Percentiles rank a stretch among this genome's conserved stretches.
phyloP scores from a whole-genome alignment of 64 coral and sea anemone genomes.

The Dendronephthya gigantea region DNA sequence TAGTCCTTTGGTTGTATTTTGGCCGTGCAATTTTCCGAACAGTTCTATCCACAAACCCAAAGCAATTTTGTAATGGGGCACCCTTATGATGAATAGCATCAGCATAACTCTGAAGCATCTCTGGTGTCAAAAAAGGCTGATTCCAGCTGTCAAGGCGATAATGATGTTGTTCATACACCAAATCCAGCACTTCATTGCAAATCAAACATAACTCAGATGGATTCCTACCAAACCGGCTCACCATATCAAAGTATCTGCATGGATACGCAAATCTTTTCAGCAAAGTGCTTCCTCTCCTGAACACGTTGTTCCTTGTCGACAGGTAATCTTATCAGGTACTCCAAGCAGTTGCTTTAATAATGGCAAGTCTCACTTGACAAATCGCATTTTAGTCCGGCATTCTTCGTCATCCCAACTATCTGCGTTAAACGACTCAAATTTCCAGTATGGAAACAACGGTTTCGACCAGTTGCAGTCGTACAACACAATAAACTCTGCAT shows the following conservation, averaged over 20 bases:
- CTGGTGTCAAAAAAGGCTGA: neutral
- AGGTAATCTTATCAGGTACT: neutral
- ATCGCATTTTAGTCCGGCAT: neutral
- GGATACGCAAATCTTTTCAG: neutral
- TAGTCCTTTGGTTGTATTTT: too few species aligned
- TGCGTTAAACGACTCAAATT: neutral
- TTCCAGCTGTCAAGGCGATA: neutral
- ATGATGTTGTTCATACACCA: neutral
- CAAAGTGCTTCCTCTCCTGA: neutral
- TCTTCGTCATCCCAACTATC: neutral
- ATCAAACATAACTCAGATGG: neutral
- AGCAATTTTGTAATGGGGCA: too few species aligned
- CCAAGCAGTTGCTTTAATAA: neutral
- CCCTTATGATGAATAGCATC: too few species aligned
- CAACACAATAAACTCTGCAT: neutral
- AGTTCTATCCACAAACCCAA: too few species aligned
- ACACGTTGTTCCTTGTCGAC: neutral
- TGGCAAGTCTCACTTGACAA: neutral
- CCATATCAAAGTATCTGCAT: neutral
- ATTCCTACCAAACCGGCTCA: neutral
- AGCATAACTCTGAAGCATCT: neutral
- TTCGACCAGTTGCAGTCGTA: neutral
- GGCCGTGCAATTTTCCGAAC: too few species aligned
- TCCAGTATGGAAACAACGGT: neutral
- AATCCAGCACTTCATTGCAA: neutral